These are phyloP conservation scores for Panulirus ornatus DNA, from an alignment of 1,140 invertebrate genomes.

Conservation along the genomic window DNA sequence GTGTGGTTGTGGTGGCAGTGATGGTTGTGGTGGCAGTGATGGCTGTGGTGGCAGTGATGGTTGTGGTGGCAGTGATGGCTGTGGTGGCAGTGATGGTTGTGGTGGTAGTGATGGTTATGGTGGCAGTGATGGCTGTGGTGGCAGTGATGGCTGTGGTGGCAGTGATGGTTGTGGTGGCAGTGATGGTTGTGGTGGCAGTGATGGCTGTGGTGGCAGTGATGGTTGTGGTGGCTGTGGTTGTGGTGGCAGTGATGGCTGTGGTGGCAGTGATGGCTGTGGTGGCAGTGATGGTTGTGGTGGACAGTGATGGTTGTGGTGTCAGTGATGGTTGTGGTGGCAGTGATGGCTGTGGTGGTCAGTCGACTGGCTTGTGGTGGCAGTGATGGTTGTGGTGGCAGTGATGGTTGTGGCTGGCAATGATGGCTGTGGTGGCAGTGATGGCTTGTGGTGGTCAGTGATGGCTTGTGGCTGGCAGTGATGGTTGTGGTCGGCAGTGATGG, in stretches of 20 bases:
- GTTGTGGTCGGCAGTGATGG: background rate
- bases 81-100: background rate
- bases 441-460: background rate
- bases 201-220: background rate
- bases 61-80: background rate
- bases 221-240: background rate
- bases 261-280: background rate
- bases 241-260: background rate
- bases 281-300: background rate
- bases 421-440: background rate
- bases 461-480: background rate
- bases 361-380: background rate
- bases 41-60: background rate
- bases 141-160: background rate
- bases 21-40: background rate
- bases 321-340: background rate
- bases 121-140: background rate
- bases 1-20: background rate
- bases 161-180: background rate
- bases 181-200: background rate
- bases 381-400: background rate
- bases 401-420: too few species aligned
- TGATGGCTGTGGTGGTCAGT: background rate
- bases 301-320: background rate
- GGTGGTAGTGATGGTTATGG: background rate